These are phyloP conservation scores for Etheostoma perlongum DNA, from an alignment of 2,797 vertebrate species.

Conservation along the genomic window DNA sequence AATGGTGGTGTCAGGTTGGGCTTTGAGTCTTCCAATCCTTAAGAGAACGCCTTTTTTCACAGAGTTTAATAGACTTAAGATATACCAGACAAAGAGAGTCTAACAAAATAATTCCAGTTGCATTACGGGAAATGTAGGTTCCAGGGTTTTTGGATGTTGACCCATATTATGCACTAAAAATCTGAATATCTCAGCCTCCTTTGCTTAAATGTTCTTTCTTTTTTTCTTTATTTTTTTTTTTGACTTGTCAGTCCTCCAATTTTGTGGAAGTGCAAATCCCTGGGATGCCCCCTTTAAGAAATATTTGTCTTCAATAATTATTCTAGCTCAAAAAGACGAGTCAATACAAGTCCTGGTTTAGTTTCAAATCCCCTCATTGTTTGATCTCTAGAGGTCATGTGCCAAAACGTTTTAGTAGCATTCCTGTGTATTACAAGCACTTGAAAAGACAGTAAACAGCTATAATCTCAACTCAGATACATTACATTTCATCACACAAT, in stretches of 20 bases:
- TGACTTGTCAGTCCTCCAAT: background rate
- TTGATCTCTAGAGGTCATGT: background rate
- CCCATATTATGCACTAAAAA: background rate
- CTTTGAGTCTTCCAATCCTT: conserved; percentile 5
- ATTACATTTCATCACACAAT: conserved; percentile 12
- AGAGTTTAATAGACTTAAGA: background rate
- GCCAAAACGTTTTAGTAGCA: background rate
- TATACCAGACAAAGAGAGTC: background rate
- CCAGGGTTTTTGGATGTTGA: background rate
- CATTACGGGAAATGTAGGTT: background rate
- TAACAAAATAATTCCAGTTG: background rate
- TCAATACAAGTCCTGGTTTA: background rate
- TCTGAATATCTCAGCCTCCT: no score
- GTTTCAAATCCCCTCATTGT: background rate
- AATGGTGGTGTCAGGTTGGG: conserved; percentile 15
- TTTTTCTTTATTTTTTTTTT: background rate
- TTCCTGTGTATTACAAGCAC: background rate
- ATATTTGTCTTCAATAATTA: background rate
- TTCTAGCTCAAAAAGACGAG: background rate
- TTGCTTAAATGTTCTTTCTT: no score
- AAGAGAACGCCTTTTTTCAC: background rate
- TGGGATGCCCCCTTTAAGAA: background rate
- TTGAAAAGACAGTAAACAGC: background rate
- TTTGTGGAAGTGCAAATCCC: background rate
- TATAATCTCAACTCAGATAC: background rate